phyloP scores from a whole-genome alignment of 2,113 vertebrate species.

The Opisthocomus hoazin region DNA sequence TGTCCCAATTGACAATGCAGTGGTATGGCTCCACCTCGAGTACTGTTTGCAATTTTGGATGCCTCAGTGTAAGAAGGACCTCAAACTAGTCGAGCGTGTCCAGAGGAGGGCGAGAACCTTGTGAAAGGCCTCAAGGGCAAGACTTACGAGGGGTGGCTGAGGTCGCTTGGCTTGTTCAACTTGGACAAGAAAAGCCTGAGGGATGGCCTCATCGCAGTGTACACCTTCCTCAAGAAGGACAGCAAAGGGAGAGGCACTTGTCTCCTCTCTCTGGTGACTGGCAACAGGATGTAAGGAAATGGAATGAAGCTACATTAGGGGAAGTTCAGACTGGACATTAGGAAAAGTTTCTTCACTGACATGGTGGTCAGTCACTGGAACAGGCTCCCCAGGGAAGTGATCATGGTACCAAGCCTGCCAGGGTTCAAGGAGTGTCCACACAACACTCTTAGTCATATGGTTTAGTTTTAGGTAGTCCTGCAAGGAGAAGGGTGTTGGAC shows the following conservation, averaged over 20 bases:
- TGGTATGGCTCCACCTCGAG: background rate
- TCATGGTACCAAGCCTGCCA: background rate
- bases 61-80: background rate
- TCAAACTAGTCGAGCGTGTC: background rate
- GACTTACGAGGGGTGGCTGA: no score
- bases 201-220: background rate
- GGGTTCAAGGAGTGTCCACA: background rate
- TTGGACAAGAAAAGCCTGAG: background rate
- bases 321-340: no score
- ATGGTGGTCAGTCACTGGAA: no score
- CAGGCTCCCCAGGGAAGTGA: background rate
- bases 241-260: background rate
- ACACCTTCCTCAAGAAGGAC: background rate
- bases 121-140: background rate
- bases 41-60: background rate
- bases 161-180: background rate
- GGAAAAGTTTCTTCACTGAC: no score
- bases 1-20: background rate
- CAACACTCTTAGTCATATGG: no score
- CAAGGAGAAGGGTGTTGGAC: background rate
- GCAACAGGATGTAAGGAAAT: fast-evolving
- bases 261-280: background rate
- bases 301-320: no score
- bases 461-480: background rate
- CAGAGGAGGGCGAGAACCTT: background rate